These are phyloP conservation scores for Philereme transversata DNA, from an alignment of 2,888 invertebrate species.

Conservation along the genomic window DNA sequence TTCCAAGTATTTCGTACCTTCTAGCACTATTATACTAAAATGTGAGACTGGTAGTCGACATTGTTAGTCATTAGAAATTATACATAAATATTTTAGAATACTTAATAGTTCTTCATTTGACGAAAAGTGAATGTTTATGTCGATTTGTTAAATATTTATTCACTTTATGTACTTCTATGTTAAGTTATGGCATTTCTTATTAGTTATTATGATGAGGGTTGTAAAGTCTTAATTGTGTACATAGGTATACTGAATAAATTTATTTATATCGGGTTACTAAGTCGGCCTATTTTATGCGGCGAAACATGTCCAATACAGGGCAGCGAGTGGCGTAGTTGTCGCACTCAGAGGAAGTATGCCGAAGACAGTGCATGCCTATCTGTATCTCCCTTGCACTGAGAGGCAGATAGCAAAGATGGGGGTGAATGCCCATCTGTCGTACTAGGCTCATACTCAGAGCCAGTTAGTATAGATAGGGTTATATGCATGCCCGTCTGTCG, in stretches of 20 bases:
- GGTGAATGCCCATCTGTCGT: too few species aligned
- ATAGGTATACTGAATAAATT: slow-evolving; percentile 65
- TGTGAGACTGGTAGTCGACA: slow-evolving; percentile 84
- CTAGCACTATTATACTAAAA: slow-evolving; percentile 82
- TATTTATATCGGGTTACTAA: slow-evolving; percentile 60
- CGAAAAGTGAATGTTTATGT: slow-evolving; percentile 68
- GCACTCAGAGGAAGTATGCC: too few species aligned
- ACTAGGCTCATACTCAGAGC: too few species aligned
- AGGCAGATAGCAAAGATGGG: too few species aligned
- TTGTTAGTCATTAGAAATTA: slow-evolving; percentile 81
- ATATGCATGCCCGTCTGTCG: slow-evolving; percentile 1
- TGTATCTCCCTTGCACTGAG: too few species aligned
- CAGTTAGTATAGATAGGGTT: too few species aligned
- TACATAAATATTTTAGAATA: slow-evolving; percentile 76
- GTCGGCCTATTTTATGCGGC: slow-evolving; percentile 69
- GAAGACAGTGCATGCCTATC: too few species aligned
- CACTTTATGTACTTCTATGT: slow-evolving; percentile 62
- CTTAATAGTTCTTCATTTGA: slow-evolving; percentile 70
- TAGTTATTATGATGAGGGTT: slow-evolving; percentile 70
- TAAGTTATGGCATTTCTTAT: slow-evolving; percentile 73
- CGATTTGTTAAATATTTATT: slow-evolving; percentile 72
- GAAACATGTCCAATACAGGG: slow-evolving; percentile 46
- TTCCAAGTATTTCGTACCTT: slow-evolving; percentile 76
- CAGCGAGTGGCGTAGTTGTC: slow-evolving; percentile 18
- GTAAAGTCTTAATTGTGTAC: slow-evolving; percentile 70